A percentile compares a stretch with the other conserved stretches of the same genome.
These are phyloP conservation scores for Lineus longissimus DNA, from an alignment of 1,140 invertebrate species.

Conservation along the genomic window DNA sequence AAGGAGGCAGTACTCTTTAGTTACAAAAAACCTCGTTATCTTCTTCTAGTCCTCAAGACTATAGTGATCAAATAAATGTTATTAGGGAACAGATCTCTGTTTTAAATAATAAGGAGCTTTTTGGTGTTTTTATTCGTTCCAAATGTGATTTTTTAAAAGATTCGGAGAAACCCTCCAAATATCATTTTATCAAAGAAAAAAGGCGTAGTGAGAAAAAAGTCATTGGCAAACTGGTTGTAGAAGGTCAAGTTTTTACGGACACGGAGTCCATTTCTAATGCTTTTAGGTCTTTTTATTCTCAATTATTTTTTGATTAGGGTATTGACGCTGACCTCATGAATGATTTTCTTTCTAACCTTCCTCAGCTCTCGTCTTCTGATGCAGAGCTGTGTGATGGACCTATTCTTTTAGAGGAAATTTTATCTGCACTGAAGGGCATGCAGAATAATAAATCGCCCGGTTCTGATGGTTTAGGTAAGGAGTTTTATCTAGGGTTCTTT, in stretches of 20 bases:
- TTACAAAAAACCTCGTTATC: too few relatives aligned
- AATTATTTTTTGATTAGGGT: slow-evolving; percentile 16
- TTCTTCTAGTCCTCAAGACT: background rate
- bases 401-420: slow-evolving; percentile 20
- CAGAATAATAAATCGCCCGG: slow-evolving; percentile 25
- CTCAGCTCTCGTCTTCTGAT: slow-evolving; percentile 10
- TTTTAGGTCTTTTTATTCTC: slow-evolving; percentile 23
- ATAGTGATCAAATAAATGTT: background rate
- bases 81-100: slow-evolving; percentile 11
- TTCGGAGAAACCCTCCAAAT: slow-evolving; percentile 21
- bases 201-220: slow-evolving; percentile 14
- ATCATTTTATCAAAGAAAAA: slow-evolving; percentile 17
- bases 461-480: slow-evolving; percentile 25
- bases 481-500: slow-evolving; percentile 27
- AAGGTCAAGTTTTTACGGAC: slow-evolving; percentile 1
- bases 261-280: slow-evolving; percentile 17
- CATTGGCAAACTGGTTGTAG: slow-evolving; percentile 10
- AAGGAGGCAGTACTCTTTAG: background rate
- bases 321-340: slow-evolving; percentile 16
- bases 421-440: slow-evolving; percentile 15
- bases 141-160: slow-evolving; percentile 16
- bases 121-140: slow-evolving; percentile 15
- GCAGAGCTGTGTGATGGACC: slow-evolving; percentile 11
- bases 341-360: slow-evolving; percentile 23
- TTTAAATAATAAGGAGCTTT: slow-evolving; percentile 10